A percentile compares a stretch with the other conserved stretches of the same genome.
Evolutionary conservation across 2,797 vertebrate genomes (phyloP).

Genomic region (Moxostoma hubbsi): DNA sequence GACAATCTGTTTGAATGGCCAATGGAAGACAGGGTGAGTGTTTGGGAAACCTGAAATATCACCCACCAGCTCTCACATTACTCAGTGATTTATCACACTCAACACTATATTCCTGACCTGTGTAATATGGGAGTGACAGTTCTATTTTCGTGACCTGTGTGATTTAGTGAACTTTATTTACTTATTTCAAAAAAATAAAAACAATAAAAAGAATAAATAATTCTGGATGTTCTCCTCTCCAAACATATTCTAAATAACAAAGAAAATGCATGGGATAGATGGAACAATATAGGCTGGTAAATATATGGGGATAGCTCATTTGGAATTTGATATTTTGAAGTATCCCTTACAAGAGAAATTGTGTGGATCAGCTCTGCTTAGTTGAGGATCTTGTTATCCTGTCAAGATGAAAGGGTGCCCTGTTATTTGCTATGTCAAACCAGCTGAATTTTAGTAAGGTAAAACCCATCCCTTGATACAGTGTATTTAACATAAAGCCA

Average conservation of each 20-base stretch:
- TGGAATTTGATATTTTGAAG: neutral
- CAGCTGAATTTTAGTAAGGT: neutral
- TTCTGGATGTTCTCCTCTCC: neutral
- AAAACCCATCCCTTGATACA: neutral
- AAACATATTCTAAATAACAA: neutral
- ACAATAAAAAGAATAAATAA: too few relatives aligned
- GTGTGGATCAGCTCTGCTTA: neutral
- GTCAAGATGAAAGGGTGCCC: slow-evolving; percentile 13
- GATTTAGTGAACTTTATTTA: slow-evolving; percentile 37
- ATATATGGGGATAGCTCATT: neutral
- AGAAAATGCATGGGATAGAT: neutral
- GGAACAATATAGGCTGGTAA: neutral
- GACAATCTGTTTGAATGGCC: too few relatives aligned
- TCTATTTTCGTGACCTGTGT: slow-evolving; percentile 29
- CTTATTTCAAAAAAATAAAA: slow-evolving; percentile 38
- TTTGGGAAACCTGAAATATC: too few relatives aligned
- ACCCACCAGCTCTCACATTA: slow-evolving; percentile 39
- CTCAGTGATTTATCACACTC: slow-evolving; percentile 52
- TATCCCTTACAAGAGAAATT: neutral
- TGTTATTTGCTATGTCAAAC: slow-evolving; percentile 23
- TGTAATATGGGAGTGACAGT: slow-evolving; percentile 21
- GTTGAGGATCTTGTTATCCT: neutral
- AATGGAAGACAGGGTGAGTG: too few relatives aligned
- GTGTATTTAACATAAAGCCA: neutral
- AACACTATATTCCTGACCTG: slow-evolving; percentile 21